Percentiles rank a stretch among this genome's conserved stretches.
phyloP scores from a whole-genome alignment of 2,113 vertebrate species.

The Ictalurus furcatus region DNA sequence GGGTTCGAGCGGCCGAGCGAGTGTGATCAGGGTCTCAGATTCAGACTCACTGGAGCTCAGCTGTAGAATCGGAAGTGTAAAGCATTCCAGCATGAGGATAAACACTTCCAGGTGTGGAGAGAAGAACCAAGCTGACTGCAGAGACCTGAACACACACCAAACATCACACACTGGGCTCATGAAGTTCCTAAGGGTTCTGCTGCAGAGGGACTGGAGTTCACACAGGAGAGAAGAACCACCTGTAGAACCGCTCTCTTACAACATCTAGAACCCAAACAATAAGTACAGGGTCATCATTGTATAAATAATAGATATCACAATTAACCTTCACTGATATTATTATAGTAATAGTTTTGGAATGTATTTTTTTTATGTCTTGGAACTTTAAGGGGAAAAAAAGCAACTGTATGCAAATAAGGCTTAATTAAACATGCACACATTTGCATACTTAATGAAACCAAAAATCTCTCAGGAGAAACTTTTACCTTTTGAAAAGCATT shows the following conservation, averaged over 20 bases:
- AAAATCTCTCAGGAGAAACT: background rate
- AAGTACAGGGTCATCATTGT: background rate
- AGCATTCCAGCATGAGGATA: background rate
- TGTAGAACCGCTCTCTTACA: background rate
- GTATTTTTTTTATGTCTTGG: background rate
- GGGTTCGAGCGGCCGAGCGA: background rate
- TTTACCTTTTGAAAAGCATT: background rate
- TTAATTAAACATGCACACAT: background rate
- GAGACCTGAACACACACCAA: background rate
- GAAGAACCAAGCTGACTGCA: background rate
- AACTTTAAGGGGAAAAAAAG: background rate
- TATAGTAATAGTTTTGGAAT: background rate
- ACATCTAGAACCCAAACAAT: background rate
- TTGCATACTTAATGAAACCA: background rate
- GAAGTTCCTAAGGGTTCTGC: background rate
- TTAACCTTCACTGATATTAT: background rate
- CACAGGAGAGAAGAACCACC: background rate
- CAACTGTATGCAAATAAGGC: background rate
- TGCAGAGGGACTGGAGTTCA: background rate
- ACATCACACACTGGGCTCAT: background rate
- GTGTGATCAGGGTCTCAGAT: background rate
- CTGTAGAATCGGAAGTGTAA: slow-evolving; percentile 8
- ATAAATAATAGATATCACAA: background rate
- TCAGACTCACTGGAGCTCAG: background rate
- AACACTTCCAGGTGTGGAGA: slow-evolving; percentile 9